phyloP scores from a whole-genome alignment of 2,113 vertebrate species.

The Heterochromis multidens region DNA sequence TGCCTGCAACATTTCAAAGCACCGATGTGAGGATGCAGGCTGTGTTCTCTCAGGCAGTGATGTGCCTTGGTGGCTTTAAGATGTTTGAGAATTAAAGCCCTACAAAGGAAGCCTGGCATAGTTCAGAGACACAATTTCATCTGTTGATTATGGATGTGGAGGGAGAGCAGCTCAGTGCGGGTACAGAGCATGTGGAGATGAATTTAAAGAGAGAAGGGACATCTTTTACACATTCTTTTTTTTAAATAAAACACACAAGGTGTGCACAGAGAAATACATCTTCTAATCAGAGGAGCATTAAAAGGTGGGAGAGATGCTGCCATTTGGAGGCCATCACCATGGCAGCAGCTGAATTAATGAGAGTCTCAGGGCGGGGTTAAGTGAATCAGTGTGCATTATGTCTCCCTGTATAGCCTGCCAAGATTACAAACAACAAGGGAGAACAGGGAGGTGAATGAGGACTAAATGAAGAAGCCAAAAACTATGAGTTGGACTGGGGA shows the following conservation, averaged over 20 bases:
- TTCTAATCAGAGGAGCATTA: background rate
- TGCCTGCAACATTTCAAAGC: slow-evolving; percentile 47
- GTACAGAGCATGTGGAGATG: background rate
- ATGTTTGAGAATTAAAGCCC: slow-evolving; percentile 19
- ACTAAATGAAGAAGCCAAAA: background rate
- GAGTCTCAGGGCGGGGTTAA: slow-evolving; percentile 49
- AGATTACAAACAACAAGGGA: background rate
- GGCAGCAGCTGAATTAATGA: slow-evolving; percentile 66
- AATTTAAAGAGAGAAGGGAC: background rate
- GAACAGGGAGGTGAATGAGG: background rate
- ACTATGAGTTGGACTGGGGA: background rate
- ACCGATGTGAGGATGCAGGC: background rate
- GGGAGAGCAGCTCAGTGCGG: background rate
- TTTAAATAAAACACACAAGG: background rate
- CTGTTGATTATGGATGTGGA: slow-evolving; percentile 31
- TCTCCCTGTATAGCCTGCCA: background rate
- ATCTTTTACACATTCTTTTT: background rate
- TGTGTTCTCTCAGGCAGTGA: slow-evolving; percentile 7
- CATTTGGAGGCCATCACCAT: slow-evolving; percentile 57
- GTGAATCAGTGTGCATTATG: slow-evolving; percentile 44
- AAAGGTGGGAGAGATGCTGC: slow-evolving; percentile 30
- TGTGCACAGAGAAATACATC: background rate
- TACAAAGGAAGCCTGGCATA: background rate
- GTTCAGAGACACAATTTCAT: background rate
- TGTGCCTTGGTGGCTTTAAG: slow-evolving; percentile 7